Conservation (phyloP, 2,113 vertebrate genomes). For the Stigmatopora argus region DNA sequence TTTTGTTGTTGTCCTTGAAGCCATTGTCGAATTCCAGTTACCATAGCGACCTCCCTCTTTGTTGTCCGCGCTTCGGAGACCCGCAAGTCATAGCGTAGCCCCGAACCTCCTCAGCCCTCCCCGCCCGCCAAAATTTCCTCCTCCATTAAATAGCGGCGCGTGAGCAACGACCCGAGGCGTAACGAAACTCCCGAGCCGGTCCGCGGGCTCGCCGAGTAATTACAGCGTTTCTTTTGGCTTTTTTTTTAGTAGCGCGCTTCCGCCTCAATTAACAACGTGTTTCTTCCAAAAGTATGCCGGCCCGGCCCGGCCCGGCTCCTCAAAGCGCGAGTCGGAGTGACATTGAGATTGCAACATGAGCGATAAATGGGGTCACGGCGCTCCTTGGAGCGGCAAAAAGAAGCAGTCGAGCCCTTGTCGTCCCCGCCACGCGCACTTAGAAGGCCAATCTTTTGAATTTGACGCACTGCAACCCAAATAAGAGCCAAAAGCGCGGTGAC, state of each 20-base stretch:
- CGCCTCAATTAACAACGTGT: conserved; percentile 49
- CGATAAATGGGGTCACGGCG: conserved; percentile 50
- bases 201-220: conserved; percentile 34
- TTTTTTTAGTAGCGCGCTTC: conserved; percentile 43
- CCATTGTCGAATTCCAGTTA: not conserved
- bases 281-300: conserved; percentile 36
- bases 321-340: conserved; percentile 57
- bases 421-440: conserved; percentile 18
- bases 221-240: conserved; percentile 55
- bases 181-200: conserved; percentile 29
- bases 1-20: not conserved
- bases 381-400: conserved; percentile 27
- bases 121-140: conserved; percentile 27
- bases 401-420: conserved; percentile 14
- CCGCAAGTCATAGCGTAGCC: not conserved
- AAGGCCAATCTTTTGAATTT: conserved; percentile 27
- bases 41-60: not conserved
- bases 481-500: not conserved
- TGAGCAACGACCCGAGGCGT: conserved; percentile 7
- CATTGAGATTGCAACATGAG: conserved; percentile 48
- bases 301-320: conserved; percentile 32
- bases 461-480: conserved; percentile 6
- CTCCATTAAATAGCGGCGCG: conserved; percentile 26
- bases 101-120: conserved; percentile 14
- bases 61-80: conserved; percentile 10